Conservation (phyloP, 2,113 vertebrate species). For the Serilophus lunatus region DNA sequence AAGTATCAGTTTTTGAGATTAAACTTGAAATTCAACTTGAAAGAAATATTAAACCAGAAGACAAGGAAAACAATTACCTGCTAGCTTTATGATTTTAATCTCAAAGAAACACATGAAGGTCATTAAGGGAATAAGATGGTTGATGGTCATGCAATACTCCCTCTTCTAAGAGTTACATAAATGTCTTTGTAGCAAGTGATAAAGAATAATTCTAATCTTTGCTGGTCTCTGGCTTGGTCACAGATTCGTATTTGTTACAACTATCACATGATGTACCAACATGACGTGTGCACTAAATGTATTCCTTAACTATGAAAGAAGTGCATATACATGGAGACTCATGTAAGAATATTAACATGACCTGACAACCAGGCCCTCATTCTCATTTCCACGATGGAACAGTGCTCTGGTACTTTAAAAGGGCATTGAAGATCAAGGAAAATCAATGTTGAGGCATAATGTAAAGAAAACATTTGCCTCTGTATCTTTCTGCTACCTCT, state of each 20-base stretch:
- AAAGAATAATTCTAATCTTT: constrained; percentile 2
- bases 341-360: neutral
- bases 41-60: neutral
- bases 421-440: neutral
- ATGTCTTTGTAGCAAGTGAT: neutral
- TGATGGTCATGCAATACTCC: neutral
- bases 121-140: neutral
- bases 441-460: neutral
- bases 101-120: neutral
- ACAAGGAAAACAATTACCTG: neutral
- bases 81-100: neutral
- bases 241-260: neutral
- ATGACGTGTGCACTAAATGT: neutral
- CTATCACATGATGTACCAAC: neutral
- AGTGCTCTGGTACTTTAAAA: neutral
- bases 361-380: neutral
- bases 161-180: neutral
- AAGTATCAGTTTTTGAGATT: neutral
- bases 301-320: neutral
- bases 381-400: neutral
- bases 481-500: neutral
- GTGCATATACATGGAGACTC: neutral
- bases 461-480: neutral
- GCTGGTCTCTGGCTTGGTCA: neutral
- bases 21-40: neutral